These are phyloP conservation scores for Samia ricini DNA, from an alignment of 1,140 invertebrate genomes.

Conservation along the genomic window DNA sequence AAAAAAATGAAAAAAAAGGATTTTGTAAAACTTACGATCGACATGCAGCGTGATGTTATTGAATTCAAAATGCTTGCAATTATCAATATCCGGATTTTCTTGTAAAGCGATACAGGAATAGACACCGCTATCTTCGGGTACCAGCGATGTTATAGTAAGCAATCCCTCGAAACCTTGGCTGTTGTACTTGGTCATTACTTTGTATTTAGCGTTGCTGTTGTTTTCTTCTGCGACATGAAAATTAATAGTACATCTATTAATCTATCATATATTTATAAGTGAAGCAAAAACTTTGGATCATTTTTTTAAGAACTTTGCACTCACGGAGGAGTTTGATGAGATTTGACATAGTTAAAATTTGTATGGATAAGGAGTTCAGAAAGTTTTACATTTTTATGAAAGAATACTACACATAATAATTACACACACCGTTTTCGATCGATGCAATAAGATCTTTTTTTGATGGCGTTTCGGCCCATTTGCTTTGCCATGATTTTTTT, in stretches of 20 bases:
- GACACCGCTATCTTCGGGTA: slow-evolving; percentile 44
- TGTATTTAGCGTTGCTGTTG: slow-evolving; percentile 42
- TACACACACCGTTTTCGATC: too few species aligned
- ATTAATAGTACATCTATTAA: not conserved
- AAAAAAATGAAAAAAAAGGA: too few species aligned
- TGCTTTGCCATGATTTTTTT: too few species aligned
- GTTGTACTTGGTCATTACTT: slow-evolving; percentile 55
- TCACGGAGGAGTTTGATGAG: too few species aligned
- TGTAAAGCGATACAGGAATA: slow-evolving; percentile 56
- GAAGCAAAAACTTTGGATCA: too few species aligned
- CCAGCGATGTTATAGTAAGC: slow-evolving; percentile 48
- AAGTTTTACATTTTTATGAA: too few species aligned
- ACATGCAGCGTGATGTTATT: slow-evolving; percentile 50
- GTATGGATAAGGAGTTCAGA: too few species aligned
- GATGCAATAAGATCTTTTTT: too few species aligned
- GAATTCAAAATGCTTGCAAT: slow-evolving; percentile 32
- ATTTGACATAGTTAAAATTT: too few species aligned
- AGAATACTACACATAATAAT: too few species aligned
- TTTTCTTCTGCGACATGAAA: slow-evolving; percentile 36
- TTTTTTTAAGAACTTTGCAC: too few species aligned
- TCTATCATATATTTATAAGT: not conserved
- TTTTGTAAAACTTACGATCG: slow-evolving; percentile 42
- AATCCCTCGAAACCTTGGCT: slow-evolving; percentile 54
- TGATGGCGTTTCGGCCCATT: too few species aligned
- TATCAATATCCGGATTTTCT: slow-evolving; percentile 29